Conservation (phyloP, 2,888 invertebrate genomes). For the Leptinotarsa peninsularis region DNA sequence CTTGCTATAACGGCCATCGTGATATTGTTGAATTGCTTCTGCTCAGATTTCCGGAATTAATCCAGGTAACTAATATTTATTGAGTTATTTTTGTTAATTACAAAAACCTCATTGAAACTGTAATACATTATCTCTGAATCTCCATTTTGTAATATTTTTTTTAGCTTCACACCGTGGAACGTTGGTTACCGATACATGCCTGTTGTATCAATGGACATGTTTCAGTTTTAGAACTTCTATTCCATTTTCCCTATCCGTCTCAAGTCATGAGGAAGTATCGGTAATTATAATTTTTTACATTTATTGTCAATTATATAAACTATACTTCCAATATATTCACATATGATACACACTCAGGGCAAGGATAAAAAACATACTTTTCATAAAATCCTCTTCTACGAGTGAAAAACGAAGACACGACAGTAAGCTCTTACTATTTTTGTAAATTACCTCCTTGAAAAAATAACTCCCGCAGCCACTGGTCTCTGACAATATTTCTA, state of each 20-base stretch:
- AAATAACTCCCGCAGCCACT: no score
- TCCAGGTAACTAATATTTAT: constrained; percentile 69
- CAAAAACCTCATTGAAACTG: not conserved
- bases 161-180: constrained; percentile 88
- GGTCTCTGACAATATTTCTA: no score
- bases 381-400: no score
- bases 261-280: constrained; percentile 73
- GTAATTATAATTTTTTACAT: constrained; percentile 54
- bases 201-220: constrained; percentile 91
- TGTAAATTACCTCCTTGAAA: no score
- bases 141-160: constrained; percentile 30
- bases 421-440: no score
- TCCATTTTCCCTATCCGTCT: constrained; percentile 85
- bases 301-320: no score
- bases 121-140: no score
- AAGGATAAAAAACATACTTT: no score
- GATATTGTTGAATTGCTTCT: constrained; percentile 83
- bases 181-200: constrained; percentile 93
- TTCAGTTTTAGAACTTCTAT: constrained; percentile 79
- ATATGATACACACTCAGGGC: no score
- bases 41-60: constrained; percentile 85
- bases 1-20: constrained; percentile 86
- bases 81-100: not conserved
- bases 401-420: no score
- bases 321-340: no score